These are phyloP conservation scores for Eupithecia subfuscata DNA, from an alignment of 2,888 invertebrate genomes.

Conservation along the genomic window DNA sequence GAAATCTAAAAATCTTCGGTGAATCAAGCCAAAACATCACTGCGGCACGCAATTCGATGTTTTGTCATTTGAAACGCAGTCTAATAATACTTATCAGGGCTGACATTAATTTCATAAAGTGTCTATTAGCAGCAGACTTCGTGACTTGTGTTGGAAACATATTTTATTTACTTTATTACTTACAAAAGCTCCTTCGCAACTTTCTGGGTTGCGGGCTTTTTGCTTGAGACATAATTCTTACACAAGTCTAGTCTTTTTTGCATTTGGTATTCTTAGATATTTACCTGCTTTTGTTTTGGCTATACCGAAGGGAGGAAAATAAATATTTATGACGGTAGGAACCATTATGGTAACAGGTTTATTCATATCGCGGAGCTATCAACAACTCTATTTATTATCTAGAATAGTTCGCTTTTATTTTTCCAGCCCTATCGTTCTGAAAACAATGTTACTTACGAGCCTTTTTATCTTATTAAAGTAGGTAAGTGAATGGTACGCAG, in stretches of 20 bases:
- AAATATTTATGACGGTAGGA: conserved; percentile 10
- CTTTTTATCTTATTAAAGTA: no score
- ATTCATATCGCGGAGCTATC: conserved; percentile 19
- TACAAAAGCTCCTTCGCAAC: conserved; percentile 1
- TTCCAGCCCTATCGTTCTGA: not conserved
- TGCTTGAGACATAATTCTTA: not conserved
- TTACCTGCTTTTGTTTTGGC: not conserved
- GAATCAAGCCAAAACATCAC: conserved; percentile 52
- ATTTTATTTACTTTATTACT: conserved; percentile 15
- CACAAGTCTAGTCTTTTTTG: not conserved
- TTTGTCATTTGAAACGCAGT: conserved; percentile 51
- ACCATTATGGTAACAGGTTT: conserved; percentile 4
- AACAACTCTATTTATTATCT: conserved; percentile 1
- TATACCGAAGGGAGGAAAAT: not conserved
- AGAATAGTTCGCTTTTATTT: not conserved
- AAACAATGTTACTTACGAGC: not conserved
- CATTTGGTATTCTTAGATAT: not conserved
- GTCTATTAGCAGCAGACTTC: conserved; percentile 38
- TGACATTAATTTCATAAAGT: conserved; percentile 48
- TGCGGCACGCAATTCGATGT: conserved; percentile 53
- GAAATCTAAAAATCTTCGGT: conserved; percentile 46
- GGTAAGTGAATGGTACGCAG: no score
- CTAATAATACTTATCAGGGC: conserved; percentile 49
- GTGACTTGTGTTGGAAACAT: conserved; percentile 33
- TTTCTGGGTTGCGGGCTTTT: not conserved